Conservation (phyloP, 2,797 vertebrate species). For the Harpagifer antarcticus region DNA sequence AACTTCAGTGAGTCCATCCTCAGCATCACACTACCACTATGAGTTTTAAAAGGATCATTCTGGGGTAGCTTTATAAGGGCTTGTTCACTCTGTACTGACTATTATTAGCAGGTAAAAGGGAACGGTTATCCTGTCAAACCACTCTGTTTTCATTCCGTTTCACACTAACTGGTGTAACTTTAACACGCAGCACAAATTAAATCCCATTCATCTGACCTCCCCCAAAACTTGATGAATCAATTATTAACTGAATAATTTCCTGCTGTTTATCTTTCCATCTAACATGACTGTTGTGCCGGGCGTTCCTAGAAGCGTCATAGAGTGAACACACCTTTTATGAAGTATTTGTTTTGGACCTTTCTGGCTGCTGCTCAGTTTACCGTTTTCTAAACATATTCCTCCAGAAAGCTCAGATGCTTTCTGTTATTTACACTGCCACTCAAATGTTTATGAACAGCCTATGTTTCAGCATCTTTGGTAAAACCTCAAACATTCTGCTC, state of each 20-base stretch:
- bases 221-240: background rate
- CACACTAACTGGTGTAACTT: background rate
- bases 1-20: conserved; percentile 88
- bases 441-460: conserved; percentile 35
- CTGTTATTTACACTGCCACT: conserved; percentile 47
- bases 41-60: conserved; percentile 42
- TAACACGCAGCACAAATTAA: background rate
- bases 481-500: conserved; percentile 26
- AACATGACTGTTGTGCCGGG: background rate
- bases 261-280: background rate
- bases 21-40: conserved; percentile 10
- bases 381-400: conserved; percentile 17
- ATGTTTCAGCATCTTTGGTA: background rate
- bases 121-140: background rate
- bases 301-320: conserved; percentile 19
- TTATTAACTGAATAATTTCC: background rate
- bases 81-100: conserved; percentile 64
- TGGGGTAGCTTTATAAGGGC: conserved; percentile 37
- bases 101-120: conserved; percentile 1
- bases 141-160: background rate
- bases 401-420: conserved; percentile 29
- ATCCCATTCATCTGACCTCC: background rate
- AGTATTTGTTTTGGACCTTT: conserved; percentile 21
- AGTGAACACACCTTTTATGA: conserved; percentile 60
- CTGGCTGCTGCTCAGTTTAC: conserved; percentile 49